Conservation (phyloP, 2,888 invertebrate species). For the Biston betularia region DNA sequence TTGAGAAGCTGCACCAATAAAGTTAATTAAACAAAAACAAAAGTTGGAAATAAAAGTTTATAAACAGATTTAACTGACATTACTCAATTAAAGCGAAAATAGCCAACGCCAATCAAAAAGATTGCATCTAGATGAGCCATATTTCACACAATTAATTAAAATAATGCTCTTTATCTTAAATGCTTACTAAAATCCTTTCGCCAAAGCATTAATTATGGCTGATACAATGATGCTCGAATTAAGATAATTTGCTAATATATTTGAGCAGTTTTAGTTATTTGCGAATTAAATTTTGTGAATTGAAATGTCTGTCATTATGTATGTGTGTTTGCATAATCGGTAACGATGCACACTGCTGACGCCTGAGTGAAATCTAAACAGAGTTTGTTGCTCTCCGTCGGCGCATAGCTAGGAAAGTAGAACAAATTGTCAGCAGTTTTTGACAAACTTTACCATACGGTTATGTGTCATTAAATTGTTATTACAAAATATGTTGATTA, state of each 20-base stretch:
- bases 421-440: background rate
- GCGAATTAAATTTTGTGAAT: background rate
- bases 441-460: no score
- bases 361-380: constrained; percentile 8
- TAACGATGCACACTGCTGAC: background rate
- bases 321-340: constrained; percentile 2
- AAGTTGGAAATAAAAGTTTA: no score
- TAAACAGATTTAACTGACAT: no score
- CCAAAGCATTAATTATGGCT: background rate
- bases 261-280: background rate
- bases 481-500: no score
- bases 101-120: no score
- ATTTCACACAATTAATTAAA: background rate
- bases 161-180: background rate
- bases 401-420: background rate
- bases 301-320: background rate
- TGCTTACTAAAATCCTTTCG: background rate
- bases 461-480: no score
- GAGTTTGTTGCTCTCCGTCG: background rate
- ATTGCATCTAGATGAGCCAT: no score
- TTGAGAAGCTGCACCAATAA: no score
- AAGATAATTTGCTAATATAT: constrained; percentile 3
- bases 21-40: no score
- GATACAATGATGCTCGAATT: constrained; percentile 1
- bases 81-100: no score